Evolutionary conservation across 1,140 invertebrate species (phyloP).

Genomic region (Manduca sexta): DNA sequence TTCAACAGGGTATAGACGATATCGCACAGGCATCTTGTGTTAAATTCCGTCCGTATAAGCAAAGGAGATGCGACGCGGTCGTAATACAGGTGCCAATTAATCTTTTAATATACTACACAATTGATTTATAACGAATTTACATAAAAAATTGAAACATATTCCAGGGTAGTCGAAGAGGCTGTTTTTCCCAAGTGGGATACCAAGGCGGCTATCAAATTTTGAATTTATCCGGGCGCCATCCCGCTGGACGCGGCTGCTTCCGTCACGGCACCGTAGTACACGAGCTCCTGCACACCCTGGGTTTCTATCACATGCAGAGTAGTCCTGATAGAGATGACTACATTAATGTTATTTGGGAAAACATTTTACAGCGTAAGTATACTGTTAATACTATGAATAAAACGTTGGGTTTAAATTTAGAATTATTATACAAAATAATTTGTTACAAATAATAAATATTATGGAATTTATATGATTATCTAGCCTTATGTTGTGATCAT

Average conservation of each 20-base stretch:
- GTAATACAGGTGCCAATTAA: slow-evolving; percentile 59
- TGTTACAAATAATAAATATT: too few relatives aligned
- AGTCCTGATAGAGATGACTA: slow-evolving; percentile 80
- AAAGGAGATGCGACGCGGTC: slow-evolving; percentile 60
- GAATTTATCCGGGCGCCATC: slow-evolving; percentile 64
- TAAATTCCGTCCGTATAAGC: slow-evolving; percentile 60
- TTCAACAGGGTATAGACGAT: slow-evolving; percentile 62
- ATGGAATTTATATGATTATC: too few relatives aligned
- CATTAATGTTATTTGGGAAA: slow-evolving; percentile 79
- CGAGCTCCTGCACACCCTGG: slow-evolving; percentile 80
- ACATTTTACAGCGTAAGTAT: slow-evolving; percentile 74
- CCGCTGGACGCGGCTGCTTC: slow-evolving; percentile 71
- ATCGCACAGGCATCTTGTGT: slow-evolving; percentile 60
- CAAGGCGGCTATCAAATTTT: slow-evolving; percentile 66
- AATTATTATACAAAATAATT: too few relatives aligned
- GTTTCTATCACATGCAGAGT: slow-evolving; percentile 84
- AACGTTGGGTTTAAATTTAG: too few relatives aligned
- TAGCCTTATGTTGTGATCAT: too few relatives aligned
- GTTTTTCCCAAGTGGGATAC: slow-evolving; percentile 72
- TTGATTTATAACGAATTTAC: too few relatives aligned
- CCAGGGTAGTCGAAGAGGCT: slow-evolving; percentile 69
- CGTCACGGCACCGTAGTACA: slow-evolving; percentile 77
- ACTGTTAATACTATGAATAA: too few relatives aligned
- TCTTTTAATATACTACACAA: background rate
- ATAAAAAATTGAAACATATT: too few relatives aligned